phyloP scores from a whole-genome alignment of 2,797 vertebrate genomes.

The Schizopygopsis pylzovi region DNA sequence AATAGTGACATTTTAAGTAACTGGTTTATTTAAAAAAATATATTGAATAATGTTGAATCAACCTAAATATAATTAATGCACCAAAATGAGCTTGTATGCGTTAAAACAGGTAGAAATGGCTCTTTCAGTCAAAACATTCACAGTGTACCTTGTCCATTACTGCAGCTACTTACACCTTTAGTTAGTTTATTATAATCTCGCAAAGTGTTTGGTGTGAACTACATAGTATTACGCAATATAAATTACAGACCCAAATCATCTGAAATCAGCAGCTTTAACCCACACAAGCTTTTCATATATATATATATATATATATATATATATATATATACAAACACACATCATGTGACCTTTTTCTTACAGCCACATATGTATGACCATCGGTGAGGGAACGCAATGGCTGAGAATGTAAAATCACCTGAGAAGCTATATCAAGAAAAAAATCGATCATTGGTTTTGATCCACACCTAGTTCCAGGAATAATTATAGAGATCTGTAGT shows the following conservation, averaged over 20 bases:
- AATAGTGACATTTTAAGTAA: neutral
- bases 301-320: too few species aligned
- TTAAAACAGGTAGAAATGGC: neutral
- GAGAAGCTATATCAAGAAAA: neutral
- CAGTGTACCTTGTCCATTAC: too few species aligned
- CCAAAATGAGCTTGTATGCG: neutral
- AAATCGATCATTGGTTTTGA: conserved; percentile 20
- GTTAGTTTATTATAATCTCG: neutral
- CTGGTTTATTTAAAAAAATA: neutral
- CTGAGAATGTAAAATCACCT: neutral
- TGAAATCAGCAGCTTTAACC: neutral
- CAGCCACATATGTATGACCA: neutral
- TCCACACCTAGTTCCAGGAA: conserved; percentile 15
- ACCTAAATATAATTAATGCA: neutral
- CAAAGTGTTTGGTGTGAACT: neutral
- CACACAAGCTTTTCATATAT: neutral
- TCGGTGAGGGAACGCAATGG: neutral
- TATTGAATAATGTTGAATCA: neutral
- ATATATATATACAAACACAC: neutral
- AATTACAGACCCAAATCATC: neutral
- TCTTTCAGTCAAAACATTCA: neutral
- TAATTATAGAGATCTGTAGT: neutral
- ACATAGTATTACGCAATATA: neutral
- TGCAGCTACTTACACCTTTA: neutral
- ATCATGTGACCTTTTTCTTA: neutral